Base-by-base conservation (phyloP, 2,113 vertebrate species). In the Prietella phreatophila region DNA sequence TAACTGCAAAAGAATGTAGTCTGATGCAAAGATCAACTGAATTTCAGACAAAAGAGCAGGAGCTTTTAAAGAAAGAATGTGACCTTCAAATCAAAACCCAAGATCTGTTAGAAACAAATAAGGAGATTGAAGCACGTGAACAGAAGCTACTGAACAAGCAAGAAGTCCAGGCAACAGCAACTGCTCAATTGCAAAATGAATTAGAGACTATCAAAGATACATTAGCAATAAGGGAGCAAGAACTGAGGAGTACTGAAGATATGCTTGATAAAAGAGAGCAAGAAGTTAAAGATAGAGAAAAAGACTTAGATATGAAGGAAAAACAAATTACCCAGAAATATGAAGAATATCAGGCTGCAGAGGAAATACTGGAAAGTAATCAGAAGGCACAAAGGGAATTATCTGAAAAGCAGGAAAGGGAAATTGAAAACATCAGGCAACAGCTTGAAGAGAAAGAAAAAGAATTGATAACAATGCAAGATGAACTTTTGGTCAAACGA, bases 401-500 rank as follows among this genome's bases (percentile, higher is more conserved):
- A 73, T 80, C 30, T 47, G 88, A 91, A 82, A 88, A 90, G 75
- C 86, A 89, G 30, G 88, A 86, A 84, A 89, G 83, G 56, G 71
- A 91, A 50, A 17, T 86, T 36, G 83, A 91, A 42, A 90, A 87
- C 22, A n/a, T 82, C 7, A 87, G 58, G 17, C 84, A 88, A 82
- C 80, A 89, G 42, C 73, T 94, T 0, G 55, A 75, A 30, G 13
- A 88, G 56, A 91, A 69, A 67, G 89, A 92, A 33, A n/a, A 86
- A 63, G 88, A 93, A 14, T 86, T 94, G 6, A 7, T 27, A 0
- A 33, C 87, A 85, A 50, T 84, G 30, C 76, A 93, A 76, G 55
- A 73, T 0, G 87, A 20, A 55, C 82, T 92, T 5, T 83, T 85
- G 1, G 63, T 30, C 5, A 88, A 91, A 63, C 86, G 88, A 58